phyloP scores from a whole-genome alignment of 1,140 invertebrate species.

The Cydia splendana region DNA sequence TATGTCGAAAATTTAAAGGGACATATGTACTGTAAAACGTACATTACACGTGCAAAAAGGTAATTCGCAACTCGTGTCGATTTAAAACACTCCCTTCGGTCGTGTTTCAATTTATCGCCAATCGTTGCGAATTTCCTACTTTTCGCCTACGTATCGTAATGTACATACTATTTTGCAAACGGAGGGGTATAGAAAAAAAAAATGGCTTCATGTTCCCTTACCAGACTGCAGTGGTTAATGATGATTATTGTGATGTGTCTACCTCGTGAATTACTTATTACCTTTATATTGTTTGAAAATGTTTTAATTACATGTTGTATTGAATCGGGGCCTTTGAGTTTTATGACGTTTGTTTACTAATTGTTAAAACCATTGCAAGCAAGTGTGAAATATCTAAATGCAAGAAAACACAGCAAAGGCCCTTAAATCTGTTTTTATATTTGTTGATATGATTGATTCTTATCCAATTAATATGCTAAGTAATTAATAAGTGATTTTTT shows the following conservation, averaged over 20 bases:
- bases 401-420: background rate
- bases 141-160: too few relatives aligned
- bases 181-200: too few relatives aligned
- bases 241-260: slow-evolving; percentile 14
- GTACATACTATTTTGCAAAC: too few relatives aligned
- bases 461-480: slow-evolving; percentile 1
- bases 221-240: background rate
- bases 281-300: background rate
- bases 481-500: background rate
- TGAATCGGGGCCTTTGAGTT: background rate
- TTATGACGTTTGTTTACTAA: background rate
- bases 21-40: too few relatives aligned
- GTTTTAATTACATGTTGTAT: background rate
- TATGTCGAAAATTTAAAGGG: too few relatives aligned
- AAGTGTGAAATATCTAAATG: background rate
- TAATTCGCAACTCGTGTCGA: too few relatives aligned
- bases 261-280: slow-evolving; percentile 10
- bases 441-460: slow-evolving; percentile 15
- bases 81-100: too few relatives aligned
- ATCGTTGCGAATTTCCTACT: too few relatives aligned
- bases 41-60: too few relatives aligned
- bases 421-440: background rate
- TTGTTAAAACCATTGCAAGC: background rate
- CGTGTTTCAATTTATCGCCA: too few relatives aligned
- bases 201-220: background rate